Evolutionary conservation across 1,140 invertebrate genomes (phyloP).

Genomic region (Mamestra configurata): DNA sequence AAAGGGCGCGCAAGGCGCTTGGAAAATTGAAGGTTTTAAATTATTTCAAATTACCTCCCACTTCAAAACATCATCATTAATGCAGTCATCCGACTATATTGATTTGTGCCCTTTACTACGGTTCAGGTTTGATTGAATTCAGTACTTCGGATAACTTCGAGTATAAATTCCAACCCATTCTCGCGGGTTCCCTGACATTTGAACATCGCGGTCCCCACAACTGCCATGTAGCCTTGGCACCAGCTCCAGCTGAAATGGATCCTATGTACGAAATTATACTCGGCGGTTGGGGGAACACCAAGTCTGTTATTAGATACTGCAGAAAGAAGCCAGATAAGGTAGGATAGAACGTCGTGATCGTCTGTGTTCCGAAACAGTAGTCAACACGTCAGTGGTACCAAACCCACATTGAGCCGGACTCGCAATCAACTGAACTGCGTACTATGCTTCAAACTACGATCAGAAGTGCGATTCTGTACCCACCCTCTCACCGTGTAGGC

Average conservation of each 20-base stretch:
- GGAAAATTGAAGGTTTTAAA: conserved; percentile 93
- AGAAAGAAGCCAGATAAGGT: conserved; percentile 90
- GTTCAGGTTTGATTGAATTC: conserved; percentile 86
- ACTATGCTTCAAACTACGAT: too few relatives aligned
- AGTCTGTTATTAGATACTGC: conserved; percentile 90
- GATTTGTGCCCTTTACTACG: conserved; percentile 63
- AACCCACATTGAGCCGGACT: too few relatives aligned
- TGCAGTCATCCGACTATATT: conserved; percentile 72
- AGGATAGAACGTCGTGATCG: conserved; percentile 66
- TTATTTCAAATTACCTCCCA: not conserved
- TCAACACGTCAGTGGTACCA: too few relatives aligned
- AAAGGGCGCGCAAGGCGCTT: conserved; percentile 94
- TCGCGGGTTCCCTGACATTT: conserved; percentile 87
- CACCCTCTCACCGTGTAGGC: too few relatives aligned
- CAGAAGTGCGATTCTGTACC: too few relatives aligned
- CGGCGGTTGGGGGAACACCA: conserved; percentile 90
- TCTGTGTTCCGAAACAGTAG: conserved; percentile 21
- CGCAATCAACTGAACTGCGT: too few relatives aligned
- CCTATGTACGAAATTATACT: conserved; percentile 90
- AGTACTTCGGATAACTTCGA: conserved; percentile 88
- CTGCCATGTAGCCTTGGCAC: conserved; percentile 89
- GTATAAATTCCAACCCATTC: conserved; percentile 89
- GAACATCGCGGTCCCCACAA: conserved; percentile 89
- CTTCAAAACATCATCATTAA: conserved; percentile 46
- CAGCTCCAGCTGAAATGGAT: conserved; percentile 84